Base-by-base conservation (phyloP, 2,113 vertebrate genomes). In the Platycercus adscitus region DNA sequence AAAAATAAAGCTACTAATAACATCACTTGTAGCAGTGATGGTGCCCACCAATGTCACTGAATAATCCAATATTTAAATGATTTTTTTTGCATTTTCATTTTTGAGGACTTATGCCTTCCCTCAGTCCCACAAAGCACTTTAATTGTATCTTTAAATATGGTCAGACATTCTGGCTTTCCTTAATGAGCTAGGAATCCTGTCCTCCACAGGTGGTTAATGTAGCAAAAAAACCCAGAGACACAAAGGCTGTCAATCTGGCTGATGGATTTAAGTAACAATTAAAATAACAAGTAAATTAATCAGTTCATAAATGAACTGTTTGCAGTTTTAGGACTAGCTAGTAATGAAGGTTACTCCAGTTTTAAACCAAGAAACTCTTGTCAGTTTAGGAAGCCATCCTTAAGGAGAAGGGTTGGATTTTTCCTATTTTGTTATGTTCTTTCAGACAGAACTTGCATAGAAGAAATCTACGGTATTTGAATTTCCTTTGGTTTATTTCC, bases 1-100 rank as follows among this genome's bases (percentile, higher is more conserved):
- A 79, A 91, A 78, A 26, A 47, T 41, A 66, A 89, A 93, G 7
- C 19, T 53, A 84, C 39, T 64, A 78, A 65, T 44, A 92, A 50
- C 71, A 86, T 79, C 47, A 41, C 52, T 87, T 96, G 28, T 56
- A 66, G 39, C 31, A 52, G 29, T 91, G 70, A 88, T 61, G 71
- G 19, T 84, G 85, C 49, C 53, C 43, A 15, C 33, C 93, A 53
- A 83, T 46, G 73, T 24, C 14, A 43, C 39, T 69, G 66, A 96
- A 72, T 97, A 96, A 89, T 91, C 79, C 95, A 78, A 87, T 95
- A 92, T 89, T 97, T 96, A 94, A 88, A 79, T 91, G 25, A 83
- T 8, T 86, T 76, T 77, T 86, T 86, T 96, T 29, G 2, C 65
- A 81, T 97, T 96, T 97, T 75, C 55, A 71, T 2, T 97, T 94